These are phyloP conservation scores for Carpatolechia fugitivella DNA, from an alignment of 2,888 invertebrate genomes.

Conservation along the genomic window DNA sequence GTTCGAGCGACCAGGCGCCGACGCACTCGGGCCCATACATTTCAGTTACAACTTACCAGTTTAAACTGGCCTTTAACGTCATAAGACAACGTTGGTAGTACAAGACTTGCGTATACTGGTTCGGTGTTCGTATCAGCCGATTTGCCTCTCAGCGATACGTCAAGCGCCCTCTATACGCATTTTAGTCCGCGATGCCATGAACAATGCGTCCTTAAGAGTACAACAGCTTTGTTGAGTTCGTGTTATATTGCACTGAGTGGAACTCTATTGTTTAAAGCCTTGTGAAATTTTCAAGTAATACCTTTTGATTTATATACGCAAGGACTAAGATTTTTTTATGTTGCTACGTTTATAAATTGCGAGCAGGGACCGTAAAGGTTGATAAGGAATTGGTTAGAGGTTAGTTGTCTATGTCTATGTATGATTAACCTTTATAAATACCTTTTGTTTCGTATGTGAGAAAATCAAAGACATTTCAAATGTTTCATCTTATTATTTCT, in stretches of 20 bases:
- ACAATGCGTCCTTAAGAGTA: conserved; percentile 15
- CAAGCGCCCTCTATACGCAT: conserved; percentile 10
- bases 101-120: background rate
- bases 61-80: no score
- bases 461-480: no score
- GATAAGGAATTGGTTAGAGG: no score
- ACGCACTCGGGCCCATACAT: background rate
- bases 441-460: no score
- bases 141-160: conserved; percentile 2
- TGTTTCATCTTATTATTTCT: no score
- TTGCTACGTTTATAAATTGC: background rate
- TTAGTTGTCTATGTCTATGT: no score
- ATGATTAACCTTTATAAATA: no score
- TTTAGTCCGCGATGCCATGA: conserved; percentile 11
- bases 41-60: no score
- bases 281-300: background rate
- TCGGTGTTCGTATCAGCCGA: background rate
- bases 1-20: background rate
- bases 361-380: no score
- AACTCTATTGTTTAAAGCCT: background rate
- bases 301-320: background rate
- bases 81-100: no score
- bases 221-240: conserved; percentile 1
- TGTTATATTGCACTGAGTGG: background rate
- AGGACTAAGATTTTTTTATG: background rate